Conservation (phyloP, 2,113 vertebrate genomes). For the Chionis minor region DNA sequence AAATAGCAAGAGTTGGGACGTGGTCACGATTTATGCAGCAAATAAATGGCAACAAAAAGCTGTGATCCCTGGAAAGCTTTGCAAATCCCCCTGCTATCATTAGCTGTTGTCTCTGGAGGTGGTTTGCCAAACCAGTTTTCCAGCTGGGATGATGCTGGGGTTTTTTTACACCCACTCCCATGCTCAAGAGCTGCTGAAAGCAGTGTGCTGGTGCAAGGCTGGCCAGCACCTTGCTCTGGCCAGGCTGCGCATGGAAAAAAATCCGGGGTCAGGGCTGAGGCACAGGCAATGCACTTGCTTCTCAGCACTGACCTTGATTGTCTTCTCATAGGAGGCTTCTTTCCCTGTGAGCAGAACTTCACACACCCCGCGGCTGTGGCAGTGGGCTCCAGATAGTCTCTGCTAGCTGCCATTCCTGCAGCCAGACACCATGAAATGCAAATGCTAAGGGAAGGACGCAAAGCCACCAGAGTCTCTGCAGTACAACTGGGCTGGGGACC, state of each 20-base stretch:
- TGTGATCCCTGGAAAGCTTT: not conserved
- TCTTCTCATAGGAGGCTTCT: not conserved
- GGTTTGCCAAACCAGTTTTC: not conserved
- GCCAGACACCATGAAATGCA: not conserved
- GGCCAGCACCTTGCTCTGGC: not conserved
- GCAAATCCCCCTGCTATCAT: not conserved
- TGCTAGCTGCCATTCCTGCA: not conserved
- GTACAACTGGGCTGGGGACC: not conserved
- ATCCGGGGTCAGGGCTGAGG: not conserved
- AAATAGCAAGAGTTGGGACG: not conserved
- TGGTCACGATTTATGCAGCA: not conserved
- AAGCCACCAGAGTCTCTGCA: not conserved
- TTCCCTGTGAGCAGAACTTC: not conserved
- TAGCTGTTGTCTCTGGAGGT: not conserved
- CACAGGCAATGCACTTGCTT: not conserved
- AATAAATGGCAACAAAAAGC: not conserved
- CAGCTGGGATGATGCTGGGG: not conserved
- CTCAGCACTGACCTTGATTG: not conserved
- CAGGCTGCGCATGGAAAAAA: not conserved
- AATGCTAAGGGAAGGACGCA: not conserved
- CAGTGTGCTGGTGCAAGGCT: not conserved
- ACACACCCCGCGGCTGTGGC: not conserved
- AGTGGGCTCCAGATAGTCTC: accelerated
- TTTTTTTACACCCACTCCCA: not conserved
- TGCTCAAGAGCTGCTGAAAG: not conserved